Evolutionary conservation across 2,888 invertebrate genomes (phyloP).

Genomic region (Xiphydria camelus): DNA sequence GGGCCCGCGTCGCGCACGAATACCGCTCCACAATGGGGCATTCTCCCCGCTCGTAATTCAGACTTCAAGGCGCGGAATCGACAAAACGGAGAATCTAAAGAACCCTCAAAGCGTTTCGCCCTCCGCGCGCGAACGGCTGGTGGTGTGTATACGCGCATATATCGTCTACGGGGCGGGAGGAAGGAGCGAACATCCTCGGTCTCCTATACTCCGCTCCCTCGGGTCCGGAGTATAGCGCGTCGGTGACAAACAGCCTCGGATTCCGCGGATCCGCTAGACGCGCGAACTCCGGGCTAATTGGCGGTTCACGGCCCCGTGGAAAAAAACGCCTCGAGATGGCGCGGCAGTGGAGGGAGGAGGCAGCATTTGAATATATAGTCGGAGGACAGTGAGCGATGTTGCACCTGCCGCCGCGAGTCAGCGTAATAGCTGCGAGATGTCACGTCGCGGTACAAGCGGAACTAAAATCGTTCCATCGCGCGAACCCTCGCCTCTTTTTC

Average conservation of each 20-base stretch:
- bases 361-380: slow-evolving; percentile 47
- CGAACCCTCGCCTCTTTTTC: too few relatives aligned
- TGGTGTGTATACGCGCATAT: too few relatives aligned
- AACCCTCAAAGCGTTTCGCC: not conserved
- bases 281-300: slow-evolving; percentile 50
- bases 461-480: slow-evolving; percentile 35
- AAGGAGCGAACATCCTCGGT: too few relatives aligned
- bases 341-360: slow-evolving; percentile 13
- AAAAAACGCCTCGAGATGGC: slow-evolving; percentile 24
- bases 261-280: slow-evolving; percentile 46
- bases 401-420: slow-evolving; percentile 53
- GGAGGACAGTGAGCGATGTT: slow-evolving; percentile 54
- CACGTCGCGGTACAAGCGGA: slow-evolving; percentile 38
- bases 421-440: slow-evolving; percentile 51
- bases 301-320: slow-evolving; percentile 42
- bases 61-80: slow-evolving; percentile 39
- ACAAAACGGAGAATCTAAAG: slow-evolving; percentile 11
- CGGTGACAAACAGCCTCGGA: slow-evolving; percentile 49
- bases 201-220: not conserved
- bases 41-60: slow-evolving; percentile 35
- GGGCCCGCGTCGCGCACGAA: slow-evolving; percentile 39
- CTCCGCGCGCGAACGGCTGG: slow-evolving; percentile 30
- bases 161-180: too few relatives aligned
- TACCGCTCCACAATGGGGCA: slow-evolving; percentile 43
- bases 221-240: slow-evolving; percentile 13